These are phyloP conservation scores for Cyprinella venusta DNA, from an alignment of 2,797 vertebrate genomes.

Conservation along the genomic window DNA sequence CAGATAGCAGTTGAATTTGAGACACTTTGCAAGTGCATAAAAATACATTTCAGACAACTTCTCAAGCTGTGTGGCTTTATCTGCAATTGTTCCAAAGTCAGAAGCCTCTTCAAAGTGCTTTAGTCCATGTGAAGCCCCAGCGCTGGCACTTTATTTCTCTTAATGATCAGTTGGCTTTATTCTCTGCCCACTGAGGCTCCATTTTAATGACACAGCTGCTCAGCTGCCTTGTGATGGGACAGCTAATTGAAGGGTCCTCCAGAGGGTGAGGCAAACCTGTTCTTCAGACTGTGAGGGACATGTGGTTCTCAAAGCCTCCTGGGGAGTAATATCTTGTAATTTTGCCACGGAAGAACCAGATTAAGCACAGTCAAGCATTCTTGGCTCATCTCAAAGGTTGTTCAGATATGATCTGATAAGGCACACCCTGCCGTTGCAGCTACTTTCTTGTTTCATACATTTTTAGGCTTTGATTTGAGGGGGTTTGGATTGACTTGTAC, in stretches of 20 bases:
- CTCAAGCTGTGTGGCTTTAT: constrained; percentile 26
- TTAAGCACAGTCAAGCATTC: constrained; percentile 63
- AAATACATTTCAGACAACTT: constrained; percentile 7
- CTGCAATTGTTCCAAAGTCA: constrained; percentile 31
- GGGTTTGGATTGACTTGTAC: constrained; percentile 15
- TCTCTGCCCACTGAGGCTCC: constrained; percentile 70
- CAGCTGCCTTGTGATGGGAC: constrained; percentile 28
- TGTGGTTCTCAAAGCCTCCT: constrained; percentile 68
- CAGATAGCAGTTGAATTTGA: background rate
- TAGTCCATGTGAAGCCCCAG: constrained; percentile 42
- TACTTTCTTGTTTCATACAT: background rate
- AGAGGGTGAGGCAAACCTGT: constrained; percentile 66
- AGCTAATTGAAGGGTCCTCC: constrained; percentile 58
- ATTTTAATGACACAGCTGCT: constrained; percentile 60
- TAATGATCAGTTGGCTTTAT: constrained; percentile 74
- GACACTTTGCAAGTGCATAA: background rate
- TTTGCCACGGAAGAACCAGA: constrained; percentile 68
- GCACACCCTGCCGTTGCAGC: constrained; percentile 10
- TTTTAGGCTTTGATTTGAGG: constrained; percentile 22
- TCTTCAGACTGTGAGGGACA: constrained; percentile 67
- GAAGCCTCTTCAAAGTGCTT: constrained; percentile 34
- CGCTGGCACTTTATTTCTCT: constrained; percentile 64
- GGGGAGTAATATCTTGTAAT: constrained; percentile 76
- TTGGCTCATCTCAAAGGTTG: constrained; percentile 13
- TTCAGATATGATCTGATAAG: constrained; percentile 33